Evolutionary conservation across 1,140 invertebrate genomes (phyloP), one percentile per base, ranked within the genome.

Genomic region (Telenomus remus): DNA sequence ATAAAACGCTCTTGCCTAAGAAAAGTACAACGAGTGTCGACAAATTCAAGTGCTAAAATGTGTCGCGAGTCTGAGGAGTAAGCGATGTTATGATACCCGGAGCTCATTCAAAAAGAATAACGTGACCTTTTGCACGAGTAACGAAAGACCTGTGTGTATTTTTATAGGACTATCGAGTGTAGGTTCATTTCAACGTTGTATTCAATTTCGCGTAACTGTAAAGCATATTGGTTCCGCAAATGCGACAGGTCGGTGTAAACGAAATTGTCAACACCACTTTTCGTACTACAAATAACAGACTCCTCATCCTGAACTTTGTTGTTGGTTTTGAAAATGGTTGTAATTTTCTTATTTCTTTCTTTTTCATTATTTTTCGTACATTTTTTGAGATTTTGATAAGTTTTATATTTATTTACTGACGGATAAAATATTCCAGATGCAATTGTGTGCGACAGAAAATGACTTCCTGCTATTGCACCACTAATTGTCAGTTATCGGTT

Each of bases 11-110:
- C 12, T 13, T 46, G 12, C 42, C 42, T 57, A 57, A 74, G 47
- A 56, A 74, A 66, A 47, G 57, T 63, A 65, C 64, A 69, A 75
- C 63, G 43, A 74, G 57, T 55, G 64, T 43, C 57, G 63, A 60
- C 56, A 69, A 75, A 75, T 75, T 57, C 59, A 64, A 64, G 72
- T 68, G 47, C 53, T 74, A 53, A 68, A 75, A 42, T 75, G 68
- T 53, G 46, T 64, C 57, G 53, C 54, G 35, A 59, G 13, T 64
- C 56, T 68, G 16, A 43, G 44, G 43, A 57, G 57, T 59, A 57
- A 75, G 64, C 64, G 57, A 68, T 68, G 68, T 75, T 64, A 68
- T 75, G 63, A 64, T 68, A 63, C 43, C 57, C 47, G 16, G 53
- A 56, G 15, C 57, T 69, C 54, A 69, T 75, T 53, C 57, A 53